Percentiles rank a stretch among this genome's conserved stretches.
phyloP scores from a whole-genome alignment of 2,113 vertebrate genomes.

The Oplegnathus fasciatus region DNA sequence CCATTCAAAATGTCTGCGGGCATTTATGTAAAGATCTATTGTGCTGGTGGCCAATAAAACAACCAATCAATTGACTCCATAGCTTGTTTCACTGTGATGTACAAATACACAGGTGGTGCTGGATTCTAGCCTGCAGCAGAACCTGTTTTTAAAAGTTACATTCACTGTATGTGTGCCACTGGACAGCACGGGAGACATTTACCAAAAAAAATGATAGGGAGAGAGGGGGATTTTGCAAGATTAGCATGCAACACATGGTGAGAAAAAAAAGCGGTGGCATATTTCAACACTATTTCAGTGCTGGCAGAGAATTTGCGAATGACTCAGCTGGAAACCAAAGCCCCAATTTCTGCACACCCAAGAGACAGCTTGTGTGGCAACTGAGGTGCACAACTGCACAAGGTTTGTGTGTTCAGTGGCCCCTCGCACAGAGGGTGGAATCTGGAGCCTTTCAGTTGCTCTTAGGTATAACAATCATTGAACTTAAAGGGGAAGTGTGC shows the following conservation, averaged over 20 bases:
- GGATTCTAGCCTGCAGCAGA: conserved; percentile 8
- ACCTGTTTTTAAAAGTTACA: conserved; percentile 10
- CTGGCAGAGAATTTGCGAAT: conserved; percentile 29
- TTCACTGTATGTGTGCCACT: neutral
- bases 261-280: conserved; percentile 25
- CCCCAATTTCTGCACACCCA: conserved; percentile 38
- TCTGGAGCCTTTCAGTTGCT: neutral
- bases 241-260: conserved; percentile 39
- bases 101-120: conserved; percentile 12
- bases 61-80: conserved; percentile 24
- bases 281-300: conserved; percentile 35
- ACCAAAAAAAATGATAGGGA: neutral
- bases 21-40: conserved; percentile 16
- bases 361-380: conserved; percentile 21
- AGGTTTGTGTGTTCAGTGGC: neutral
- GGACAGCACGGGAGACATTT: conserved; percentile 32
- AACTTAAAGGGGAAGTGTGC: neutral
- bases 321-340: conserved; percentile 54
- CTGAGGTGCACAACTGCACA: conserved; percentile 13
- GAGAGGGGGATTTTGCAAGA: conserved; percentile 4
- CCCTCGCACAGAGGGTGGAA: neutral
- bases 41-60: conserved; percentile 28
- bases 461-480: neutral
- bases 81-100: conserved; percentile 23
- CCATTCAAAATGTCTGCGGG: conserved; percentile 18